Base-by-base conservation (phyloP, 2,797 vertebrate genomes). In the Sebastes oblongus region DNA sequence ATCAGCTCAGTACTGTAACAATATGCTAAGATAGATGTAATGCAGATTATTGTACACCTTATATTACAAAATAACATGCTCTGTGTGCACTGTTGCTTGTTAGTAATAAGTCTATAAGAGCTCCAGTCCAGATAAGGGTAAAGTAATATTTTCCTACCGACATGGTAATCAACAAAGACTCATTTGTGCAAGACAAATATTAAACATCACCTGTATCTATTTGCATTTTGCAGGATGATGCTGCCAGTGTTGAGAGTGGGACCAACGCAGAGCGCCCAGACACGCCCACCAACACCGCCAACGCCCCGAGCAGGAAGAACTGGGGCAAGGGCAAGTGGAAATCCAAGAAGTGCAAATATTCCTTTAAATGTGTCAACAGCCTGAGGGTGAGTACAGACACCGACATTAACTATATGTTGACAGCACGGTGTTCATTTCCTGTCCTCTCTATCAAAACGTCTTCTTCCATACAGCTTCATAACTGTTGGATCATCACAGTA, bases 301-400 rank as follows among this genome's bases (percentile, higher is more conserved):
- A 97, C 34, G 97, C 97, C 1, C 98, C 98, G 0, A 98, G 98
- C 83, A 97, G 98, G 18, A 99, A 99, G 91, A 98, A 97, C 92
- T 99, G 97, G 98, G 97, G 98, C 24, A 99, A 99, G 93, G 98
- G 98, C 88, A 99, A 99, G 88, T 99, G 98, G 98, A 99, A 98
- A 88, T 98, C 97, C 55, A 99, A 99, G 94, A 99, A 99, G 92
- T 99, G 98, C 95, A 96, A 98, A 96, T 99, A 99, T 81, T 98
- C 98, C 55, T 99, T 99, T 90, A 99, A 98, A 91, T 99, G 98
- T 92, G 98, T 99, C 78, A 99, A 99, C 96, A 99, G 97, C 84
- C 93, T 99, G 66, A 97, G 97, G 96, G 98, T 99, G 93, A 91
- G 96, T 90, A 1, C 5, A 2, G 25, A 3, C 11, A 1, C 8